A percentile compares a stretch with the other conserved stretches of the same genome.
Conservation (phyloP, 2,797 vertebrate genomes). For the Carapus acus region DNA sequence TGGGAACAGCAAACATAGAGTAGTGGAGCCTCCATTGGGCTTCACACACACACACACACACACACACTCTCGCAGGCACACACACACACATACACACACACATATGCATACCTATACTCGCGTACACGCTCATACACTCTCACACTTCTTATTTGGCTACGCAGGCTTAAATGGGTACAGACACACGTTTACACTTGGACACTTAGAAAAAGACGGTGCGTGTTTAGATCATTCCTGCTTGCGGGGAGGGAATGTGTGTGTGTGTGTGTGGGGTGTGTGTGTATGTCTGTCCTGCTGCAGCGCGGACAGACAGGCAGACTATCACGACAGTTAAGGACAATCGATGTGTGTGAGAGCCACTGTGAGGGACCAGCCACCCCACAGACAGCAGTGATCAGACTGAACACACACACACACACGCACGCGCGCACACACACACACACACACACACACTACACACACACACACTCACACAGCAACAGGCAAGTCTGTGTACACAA, state of each 20-base stretch:
- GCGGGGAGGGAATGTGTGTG: constrained; percentile 54
- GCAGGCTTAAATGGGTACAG: no score
- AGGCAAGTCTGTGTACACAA: constrained; percentile 66
- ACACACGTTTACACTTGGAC: constrained; percentile 64
- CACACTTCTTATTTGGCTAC: no score
- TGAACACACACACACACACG: constrained; percentile 32
- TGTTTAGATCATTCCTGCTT: constrained; percentile 67
- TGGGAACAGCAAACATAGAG: constrained; percentile 77
- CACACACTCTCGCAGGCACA: constrained; percentile 38
- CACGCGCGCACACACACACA: constrained; percentile 3
- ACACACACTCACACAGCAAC: constrained; percentile 45
- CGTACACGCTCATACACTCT: constrained; percentile 35
- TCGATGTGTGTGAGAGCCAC: constrained; percentile 65
- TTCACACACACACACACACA: constrained; percentile 58
- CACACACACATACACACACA: constrained; percentile 35
- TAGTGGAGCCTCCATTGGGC: constrained; percentile 65
- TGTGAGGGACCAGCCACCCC: constrained; percentile 52
- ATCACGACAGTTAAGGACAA: constrained; percentile 56
- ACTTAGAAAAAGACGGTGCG: constrained; percentile 72
- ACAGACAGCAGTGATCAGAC: constrained; percentile 62
- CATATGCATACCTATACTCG: constrained; percentile 30
- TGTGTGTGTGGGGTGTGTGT: constrained; percentile 31
- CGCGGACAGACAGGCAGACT: constrained; percentile 51
- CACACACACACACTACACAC: constrained; percentile 8
- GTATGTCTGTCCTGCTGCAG: constrained; percentile 45